Conservation (phyloP, 2,113 vertebrate species). For the Propithecus coquereli region DNA sequence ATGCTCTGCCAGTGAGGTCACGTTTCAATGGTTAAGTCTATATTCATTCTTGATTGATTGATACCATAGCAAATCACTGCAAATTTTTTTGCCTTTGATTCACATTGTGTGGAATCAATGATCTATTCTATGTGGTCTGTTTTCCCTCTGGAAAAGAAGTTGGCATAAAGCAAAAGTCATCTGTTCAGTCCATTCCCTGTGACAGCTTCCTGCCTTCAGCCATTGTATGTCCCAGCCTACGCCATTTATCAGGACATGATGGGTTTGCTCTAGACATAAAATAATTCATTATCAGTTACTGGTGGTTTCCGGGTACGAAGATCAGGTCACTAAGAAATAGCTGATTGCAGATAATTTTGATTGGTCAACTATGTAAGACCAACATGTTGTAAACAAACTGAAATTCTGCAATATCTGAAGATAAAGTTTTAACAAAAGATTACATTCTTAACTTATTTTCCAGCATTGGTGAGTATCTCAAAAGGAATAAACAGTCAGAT, state of each 20-base stretch:
- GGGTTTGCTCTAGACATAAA: neutral
- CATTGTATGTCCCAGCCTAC: neutral
- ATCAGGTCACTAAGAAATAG: neutral
- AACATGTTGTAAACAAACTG: neutral
- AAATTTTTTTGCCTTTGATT: slow-evolving; percentile 35
- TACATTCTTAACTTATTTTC: neutral
- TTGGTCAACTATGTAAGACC: neutral
- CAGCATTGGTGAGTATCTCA: neutral
- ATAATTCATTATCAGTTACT: neutral
- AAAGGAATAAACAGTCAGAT: neutral
- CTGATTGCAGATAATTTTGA: neutral
- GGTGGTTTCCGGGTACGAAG: neutral
- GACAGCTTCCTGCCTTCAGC: neutral
- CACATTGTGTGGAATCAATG: slow-evolving; percentile 20
- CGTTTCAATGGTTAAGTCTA: slow-evolving; percentile 17
- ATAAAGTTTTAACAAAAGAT: neutral
- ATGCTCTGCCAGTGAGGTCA: neutral
- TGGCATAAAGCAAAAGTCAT: slow-evolving; percentile 28
- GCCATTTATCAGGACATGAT: neutral
- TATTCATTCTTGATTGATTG: slow-evolving; percentile 36
- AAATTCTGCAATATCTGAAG: neutral
- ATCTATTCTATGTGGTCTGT: neutral
- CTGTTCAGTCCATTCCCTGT: neutral
- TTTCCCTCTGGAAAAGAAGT: neutral
- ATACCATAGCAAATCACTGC: slow-evolving; percentile 19